Conservation (phyloP, 2,113 vertebrate genomes). For the Sinocyclocheilus maitianheensis region DNA sequence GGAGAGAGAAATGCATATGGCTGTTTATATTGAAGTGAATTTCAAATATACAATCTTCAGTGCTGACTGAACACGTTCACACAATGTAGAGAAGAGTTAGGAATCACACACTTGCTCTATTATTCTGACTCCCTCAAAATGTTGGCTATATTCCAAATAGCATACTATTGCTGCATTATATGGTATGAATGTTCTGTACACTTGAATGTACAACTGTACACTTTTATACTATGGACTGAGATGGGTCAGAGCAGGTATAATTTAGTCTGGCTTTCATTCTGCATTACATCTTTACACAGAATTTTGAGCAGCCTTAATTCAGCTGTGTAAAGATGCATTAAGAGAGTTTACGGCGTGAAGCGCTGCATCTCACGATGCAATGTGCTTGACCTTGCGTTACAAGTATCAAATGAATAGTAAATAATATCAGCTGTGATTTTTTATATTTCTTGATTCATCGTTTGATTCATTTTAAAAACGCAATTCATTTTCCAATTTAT, state of each 20-base stretch:
- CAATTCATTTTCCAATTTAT: background rate
- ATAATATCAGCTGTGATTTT: too few species aligned
- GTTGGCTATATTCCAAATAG: background rate
- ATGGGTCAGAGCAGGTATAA: too few species aligned
- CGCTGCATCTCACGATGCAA: background rate
- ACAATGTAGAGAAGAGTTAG: background rate
- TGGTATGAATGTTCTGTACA: background rate
- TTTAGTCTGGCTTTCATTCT: too few species aligned
- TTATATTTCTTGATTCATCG: background rate
- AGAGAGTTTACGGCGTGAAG: too few species aligned
- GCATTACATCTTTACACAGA: too few species aligned
- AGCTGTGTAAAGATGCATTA: too few species aligned
- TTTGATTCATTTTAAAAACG: too few species aligned
- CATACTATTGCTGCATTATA: background rate
- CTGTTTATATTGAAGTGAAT: background rate
- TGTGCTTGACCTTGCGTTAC: background rate
- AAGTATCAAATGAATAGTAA: too few species aligned
- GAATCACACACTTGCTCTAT: background rate
- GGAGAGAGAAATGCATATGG: conserved; percentile 1
- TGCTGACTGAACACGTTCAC: background rate
- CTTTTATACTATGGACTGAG: too few species aligned
- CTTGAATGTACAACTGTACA: too few species aligned
- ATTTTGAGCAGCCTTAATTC: too few species aligned
- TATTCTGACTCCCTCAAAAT: background rate
- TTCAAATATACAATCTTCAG: conserved; percentile 8